phyloP scores from a whole-genome alignment of 2,888 invertebrate species.

The Hermodice carunculata region DNA sequence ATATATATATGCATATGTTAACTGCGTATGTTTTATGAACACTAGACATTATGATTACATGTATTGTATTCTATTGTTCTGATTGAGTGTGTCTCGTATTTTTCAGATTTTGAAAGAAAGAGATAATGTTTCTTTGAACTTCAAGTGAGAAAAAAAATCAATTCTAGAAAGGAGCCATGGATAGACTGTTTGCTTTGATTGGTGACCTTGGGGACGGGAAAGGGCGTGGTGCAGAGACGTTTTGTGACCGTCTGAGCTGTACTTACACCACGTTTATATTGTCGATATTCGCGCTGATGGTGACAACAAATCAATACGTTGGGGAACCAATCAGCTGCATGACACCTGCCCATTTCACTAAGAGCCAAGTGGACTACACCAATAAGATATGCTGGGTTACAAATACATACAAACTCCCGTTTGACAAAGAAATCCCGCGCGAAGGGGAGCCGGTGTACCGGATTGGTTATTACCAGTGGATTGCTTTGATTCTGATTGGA shows the following conservation, averaged over 20 bases:
- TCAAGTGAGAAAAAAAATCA: too few relatives aligned
- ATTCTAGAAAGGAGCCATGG: too few relatives aligned
- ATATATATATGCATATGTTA: too few relatives aligned
- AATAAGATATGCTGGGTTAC: constrained; percentile 71
- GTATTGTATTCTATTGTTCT: too few relatives aligned
- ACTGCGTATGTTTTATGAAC: too few relatives aligned
- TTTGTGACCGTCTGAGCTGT: constrained; percentile 41
- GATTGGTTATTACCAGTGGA: constrained; percentile 47
- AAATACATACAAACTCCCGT: constrained; percentile 72
- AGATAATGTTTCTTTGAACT: too few relatives aligned
- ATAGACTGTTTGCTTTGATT: constrained; percentile 33
- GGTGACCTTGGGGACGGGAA: constrained; percentile 35
- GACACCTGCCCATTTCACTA: constrained; percentile 41
- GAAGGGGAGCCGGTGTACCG: constrained; percentile 31
- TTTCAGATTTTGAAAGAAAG: too few relatives aligned
- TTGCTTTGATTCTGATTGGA: constrained; percentile 36
- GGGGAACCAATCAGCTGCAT: constrained; percentile 41
- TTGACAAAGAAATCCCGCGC: constrained; percentile 33
- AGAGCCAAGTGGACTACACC: constrained; percentile 35
- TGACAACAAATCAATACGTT: constrained; percentile 31
- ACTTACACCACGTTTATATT: constrained; percentile 39
- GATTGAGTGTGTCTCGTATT: too few relatives aligned
- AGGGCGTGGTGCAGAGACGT: constrained; percentile 41
- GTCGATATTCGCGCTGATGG: constrained; percentile 26
- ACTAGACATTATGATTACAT: too few relatives aligned